phyloP scores from a whole-genome alignment of 2,113 vertebrate genomes.

The Sebastes fasciatus region DNA sequence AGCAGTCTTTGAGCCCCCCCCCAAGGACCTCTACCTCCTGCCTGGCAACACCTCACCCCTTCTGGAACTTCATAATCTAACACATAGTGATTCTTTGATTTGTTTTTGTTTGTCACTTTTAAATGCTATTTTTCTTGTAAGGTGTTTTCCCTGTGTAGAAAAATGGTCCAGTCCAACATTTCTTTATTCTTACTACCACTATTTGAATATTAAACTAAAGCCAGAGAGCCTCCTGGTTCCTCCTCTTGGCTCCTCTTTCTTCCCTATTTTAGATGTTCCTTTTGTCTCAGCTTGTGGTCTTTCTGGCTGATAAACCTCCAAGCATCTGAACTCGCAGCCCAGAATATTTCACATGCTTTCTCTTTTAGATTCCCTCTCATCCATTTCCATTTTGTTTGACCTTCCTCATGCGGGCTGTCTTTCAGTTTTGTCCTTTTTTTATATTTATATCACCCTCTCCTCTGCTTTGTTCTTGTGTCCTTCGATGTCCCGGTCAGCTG shows the following conservation, averaged over 20 bases:
- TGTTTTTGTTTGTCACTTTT: background rate
- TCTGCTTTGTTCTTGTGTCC: constrained; percentile 43
- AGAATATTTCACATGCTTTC: constrained; percentile 7
- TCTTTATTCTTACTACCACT: background rate
- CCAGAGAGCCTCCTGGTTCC: background rate
- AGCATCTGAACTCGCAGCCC: constrained; percentile 19
- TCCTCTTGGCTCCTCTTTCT: background rate
- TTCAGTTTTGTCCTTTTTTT: constrained; percentile 14
- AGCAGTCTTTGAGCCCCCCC: constrained; percentile 52
- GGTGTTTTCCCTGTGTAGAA: background rate
- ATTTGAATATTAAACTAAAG: background rate
- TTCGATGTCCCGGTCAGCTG: constrained; percentile 17
- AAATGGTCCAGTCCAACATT: background rate
- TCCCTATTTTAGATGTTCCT: background rate
- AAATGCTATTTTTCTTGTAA: background rate
- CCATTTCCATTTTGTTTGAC: constrained; percentile 47
- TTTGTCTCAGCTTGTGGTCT: constrained; percentile 30
- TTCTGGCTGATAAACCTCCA: constrained; percentile 33
- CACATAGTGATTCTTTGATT: constrained; percentile 13
- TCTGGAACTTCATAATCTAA: constrained; percentile 34
- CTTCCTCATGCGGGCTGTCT: constrained; percentile 13
- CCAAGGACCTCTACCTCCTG: constrained; percentile 29
- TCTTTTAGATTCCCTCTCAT: constrained; percentile 16
- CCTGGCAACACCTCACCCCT: constrained; percentile 13
- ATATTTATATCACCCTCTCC: constrained; percentile 41